phyloP scores from a whole-genome alignment of 2,888 invertebrate genomes.

The Papilio gigon region DNA sequence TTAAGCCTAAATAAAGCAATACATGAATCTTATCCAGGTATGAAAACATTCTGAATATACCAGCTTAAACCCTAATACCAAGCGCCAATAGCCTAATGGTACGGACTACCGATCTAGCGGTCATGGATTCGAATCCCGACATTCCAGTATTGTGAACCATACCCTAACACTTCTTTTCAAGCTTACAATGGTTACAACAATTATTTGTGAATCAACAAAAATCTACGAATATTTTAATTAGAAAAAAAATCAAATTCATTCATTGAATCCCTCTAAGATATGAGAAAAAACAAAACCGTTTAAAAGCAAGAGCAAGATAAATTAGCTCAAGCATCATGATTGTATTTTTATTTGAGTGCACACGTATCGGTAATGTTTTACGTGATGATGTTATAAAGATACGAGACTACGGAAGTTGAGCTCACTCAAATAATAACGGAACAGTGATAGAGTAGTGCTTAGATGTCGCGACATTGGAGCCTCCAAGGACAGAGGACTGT shows the following conservation, averaged over 20 bases:
- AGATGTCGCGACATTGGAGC: neutral
- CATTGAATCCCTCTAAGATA: neutral
- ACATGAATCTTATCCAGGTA: no score
- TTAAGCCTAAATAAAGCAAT: neutral
- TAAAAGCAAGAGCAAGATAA: slow-evolving; percentile 1
- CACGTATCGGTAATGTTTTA: slow-evolving; percentile 20
- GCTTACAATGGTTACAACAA: no score
- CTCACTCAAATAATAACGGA: slow-evolving; percentile 13
- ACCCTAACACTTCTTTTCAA: no score
- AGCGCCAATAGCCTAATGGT: no score
- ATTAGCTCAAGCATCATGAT: neutral
- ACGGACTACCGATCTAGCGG: no score
- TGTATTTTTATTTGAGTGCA: neutral
- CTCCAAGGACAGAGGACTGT: neutral
- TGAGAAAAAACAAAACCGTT: neutral
- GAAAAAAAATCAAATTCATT: no score
- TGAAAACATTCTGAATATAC: neutral
- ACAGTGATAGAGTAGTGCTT: neutral
- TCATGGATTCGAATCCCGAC: no score
- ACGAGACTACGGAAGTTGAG: neutral
- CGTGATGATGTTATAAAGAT: slow-evolving; percentile 22
- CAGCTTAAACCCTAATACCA: no score
- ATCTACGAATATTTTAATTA: no score
- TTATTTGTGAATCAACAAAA: no score
- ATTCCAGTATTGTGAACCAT: no score